These are phyloP conservation scores for Vombatus ursinus DNA, from an alignment of 2,113 vertebrate genomes.

Conservation along the genomic window DNA sequence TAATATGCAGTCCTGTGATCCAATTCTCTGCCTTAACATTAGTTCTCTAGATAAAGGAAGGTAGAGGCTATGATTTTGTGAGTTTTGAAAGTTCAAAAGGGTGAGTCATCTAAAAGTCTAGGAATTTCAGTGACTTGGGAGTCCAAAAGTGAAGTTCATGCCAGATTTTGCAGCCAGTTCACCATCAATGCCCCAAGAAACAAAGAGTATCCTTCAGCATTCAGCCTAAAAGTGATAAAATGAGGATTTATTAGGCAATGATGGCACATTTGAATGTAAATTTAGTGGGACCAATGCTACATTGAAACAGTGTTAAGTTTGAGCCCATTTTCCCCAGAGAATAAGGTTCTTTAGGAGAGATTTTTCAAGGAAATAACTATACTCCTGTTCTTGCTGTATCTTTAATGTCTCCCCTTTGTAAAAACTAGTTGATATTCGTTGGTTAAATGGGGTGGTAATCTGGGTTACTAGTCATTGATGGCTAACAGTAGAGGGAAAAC, in stretches of 20 bases:
- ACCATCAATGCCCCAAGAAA: not conserved
- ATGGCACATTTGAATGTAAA: not conserved
- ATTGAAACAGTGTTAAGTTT: not conserved
- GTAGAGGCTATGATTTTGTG: not conserved
- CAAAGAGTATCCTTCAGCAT: not conserved
- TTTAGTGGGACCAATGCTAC: not conserved
- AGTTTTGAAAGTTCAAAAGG: too few species aligned
- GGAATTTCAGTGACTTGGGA: not conserved
- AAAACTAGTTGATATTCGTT: not conserved
- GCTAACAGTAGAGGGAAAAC: not conserved
- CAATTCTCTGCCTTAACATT: not conserved
- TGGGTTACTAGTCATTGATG: not conserved
- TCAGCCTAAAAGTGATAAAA: not conserved
- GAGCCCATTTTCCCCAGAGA: not conserved
- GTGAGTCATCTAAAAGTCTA: not conserved
- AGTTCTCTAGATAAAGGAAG: not conserved
- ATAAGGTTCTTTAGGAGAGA: not conserved
- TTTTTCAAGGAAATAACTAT: not conserved
- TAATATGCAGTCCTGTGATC: not conserved
- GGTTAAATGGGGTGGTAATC: not conserved
- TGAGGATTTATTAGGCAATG: not conserved
- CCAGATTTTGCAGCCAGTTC: not conserved
- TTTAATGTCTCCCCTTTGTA: not conserved
- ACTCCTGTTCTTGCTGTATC: not conserved
- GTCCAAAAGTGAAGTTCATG: not conserved